These are phyloP conservation scores for Sander lucioperca DNA, from an alignment of 2,113 vertebrate genomes.

Conservation along the genomic window DNA sequence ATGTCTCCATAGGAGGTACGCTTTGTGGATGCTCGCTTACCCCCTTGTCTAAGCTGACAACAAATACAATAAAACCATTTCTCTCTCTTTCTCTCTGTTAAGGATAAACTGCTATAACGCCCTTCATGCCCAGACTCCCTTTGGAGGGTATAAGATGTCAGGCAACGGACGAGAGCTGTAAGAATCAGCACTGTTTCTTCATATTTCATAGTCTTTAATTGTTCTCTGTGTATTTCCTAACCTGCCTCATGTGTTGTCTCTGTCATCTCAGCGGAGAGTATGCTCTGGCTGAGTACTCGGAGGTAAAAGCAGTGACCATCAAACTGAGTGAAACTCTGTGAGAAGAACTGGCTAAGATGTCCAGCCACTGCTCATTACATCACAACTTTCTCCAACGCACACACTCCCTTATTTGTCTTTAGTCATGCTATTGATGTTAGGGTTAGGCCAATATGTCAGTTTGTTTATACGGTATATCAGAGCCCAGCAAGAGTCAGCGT, in stretches of 20 bases:
- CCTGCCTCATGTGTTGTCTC: slow-evolving; percentile 1
- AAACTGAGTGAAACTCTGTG: slow-evolving; percentile 90
- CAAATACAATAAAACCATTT: neutral
- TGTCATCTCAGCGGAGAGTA: slow-evolving; percentile 90
- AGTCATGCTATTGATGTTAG: neutral
- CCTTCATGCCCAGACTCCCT: slow-evolving; percentile 92
- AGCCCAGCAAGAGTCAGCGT: neutral
- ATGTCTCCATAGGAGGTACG: too few species aligned
- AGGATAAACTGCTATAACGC: slow-evolving; percentile 99
- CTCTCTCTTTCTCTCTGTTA: neutral
- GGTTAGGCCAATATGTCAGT: neutral
- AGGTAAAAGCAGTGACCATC: slow-evolving; percentile 96
- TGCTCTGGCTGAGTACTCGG: slow-evolving; percentile 92
- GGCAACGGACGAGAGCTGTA: slow-evolving; percentile 97
- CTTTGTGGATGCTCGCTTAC: too few species aligned
- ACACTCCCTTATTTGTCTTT: neutral
- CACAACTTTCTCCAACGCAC: neutral
- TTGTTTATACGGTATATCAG: neutral
- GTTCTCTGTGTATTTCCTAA: neutral
- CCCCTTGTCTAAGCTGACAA: neutral
- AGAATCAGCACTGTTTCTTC: slow-evolving; percentile 65
- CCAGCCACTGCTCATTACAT: neutral
- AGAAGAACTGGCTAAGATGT: slow-evolving; percentile 54
- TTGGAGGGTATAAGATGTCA: slow-evolving; percentile 97
- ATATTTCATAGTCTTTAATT: neutral